These are phyloP conservation scores for Sphinx pinastri DNA, from an alignment of 2,888 invertebrate genomes.

Conservation along the genomic window DNA sequence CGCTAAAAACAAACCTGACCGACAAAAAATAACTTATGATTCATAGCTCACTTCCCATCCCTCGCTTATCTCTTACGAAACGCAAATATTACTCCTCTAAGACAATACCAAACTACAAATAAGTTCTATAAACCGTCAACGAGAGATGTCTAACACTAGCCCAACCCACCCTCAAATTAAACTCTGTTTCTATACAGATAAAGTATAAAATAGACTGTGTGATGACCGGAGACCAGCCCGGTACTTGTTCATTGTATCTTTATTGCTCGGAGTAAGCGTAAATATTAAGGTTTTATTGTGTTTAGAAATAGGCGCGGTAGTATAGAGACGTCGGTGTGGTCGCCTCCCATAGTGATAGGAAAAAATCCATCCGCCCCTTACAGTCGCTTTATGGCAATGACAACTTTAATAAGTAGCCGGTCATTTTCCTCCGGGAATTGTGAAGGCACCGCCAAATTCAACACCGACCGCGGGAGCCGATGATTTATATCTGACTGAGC, in stretches of 20 bases:
- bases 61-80: conserved; percentile 68
- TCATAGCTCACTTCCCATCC: conserved; percentile 59
- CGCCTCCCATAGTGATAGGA: conserved; percentile 71
- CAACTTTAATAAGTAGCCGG: conserved; percentile 70
- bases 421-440: conserved; percentile 57
- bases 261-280: conserved; percentile 75
- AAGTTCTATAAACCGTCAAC: conserved; percentile 62
- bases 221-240: conserved; percentile 36
- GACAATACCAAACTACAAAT: conserved; percentile 77
- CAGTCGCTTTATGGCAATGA: conserved; percentile 70
- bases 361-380: conserved; percentile 68
- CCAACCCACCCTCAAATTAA: background rate
- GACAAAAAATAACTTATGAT: conserved; percentile 47
- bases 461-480: conserved; percentile 68
- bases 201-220: background rate
- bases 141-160: conserved; percentile 45
- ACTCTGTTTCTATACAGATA: background rate
- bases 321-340: conserved; percentile 71
- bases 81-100: conserved; percentile 68
- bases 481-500: conserved; percentile 76
- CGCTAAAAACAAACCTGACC: conserved; percentile 63
- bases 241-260: conserved; percentile 76
- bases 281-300: conserved; percentile 80
- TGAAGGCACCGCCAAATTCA: conserved; percentile 74
- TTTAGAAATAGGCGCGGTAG: conserved; percentile 74